phyloP scores from a whole-genome alignment of 2,888 invertebrate species.

The Stenodera caucasica region DNA sequence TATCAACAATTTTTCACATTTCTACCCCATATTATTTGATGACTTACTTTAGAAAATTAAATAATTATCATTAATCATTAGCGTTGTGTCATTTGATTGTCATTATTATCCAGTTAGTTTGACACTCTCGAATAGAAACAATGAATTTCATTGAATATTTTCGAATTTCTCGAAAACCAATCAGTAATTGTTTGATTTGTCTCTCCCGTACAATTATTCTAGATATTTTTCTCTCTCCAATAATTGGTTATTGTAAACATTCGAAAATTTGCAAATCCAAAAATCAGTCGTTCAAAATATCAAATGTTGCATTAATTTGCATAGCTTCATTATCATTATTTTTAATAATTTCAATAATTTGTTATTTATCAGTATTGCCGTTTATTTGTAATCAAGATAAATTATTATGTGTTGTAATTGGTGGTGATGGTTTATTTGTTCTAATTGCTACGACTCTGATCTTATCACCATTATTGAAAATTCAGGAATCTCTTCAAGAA shows the following conservation, averaged over 20 bases:
- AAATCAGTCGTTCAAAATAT: slow-evolving; percentile 10
- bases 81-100: too few species aligned
- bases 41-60: neutral
- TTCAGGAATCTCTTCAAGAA: neutral
- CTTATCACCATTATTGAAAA: neutral
- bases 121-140: too few species aligned
- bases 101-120: too few species aligned
- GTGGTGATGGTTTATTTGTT: neutral
- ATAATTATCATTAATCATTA: neutral
- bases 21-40: too few species aligned
- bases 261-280: slow-evolving; percentile 14
- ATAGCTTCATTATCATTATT: neutral
- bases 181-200: neutral
- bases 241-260: slow-evolving; percentile 20
- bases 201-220: neutral
- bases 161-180: neutral
- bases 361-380: neutral
- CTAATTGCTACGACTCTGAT: neutral
- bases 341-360: neutral
- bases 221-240: slow-evolving; percentile 8
- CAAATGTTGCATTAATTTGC: neutral
- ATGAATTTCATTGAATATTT: neutral
- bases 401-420: neutral
- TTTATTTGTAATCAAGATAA: neutral
- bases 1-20: too few species aligned